Evolutionary conservation across 1,140 invertebrate species (phyloP).

Genomic region (Saccostrea glomerata): DNA sequence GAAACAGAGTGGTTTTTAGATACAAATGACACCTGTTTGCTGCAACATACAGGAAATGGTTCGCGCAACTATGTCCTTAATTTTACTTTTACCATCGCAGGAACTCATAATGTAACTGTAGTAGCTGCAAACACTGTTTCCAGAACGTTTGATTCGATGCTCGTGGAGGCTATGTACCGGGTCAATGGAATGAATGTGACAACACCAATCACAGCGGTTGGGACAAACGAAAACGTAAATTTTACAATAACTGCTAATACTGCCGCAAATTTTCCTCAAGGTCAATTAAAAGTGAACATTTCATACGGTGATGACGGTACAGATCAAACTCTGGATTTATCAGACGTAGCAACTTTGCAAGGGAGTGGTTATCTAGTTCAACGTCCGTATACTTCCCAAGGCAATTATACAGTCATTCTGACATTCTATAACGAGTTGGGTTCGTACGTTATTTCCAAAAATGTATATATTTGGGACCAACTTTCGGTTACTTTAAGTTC

Average conservation of each 20-base stretch:
- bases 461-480: conserved; percentile 42
- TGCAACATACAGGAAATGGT: conserved; percentile 12
- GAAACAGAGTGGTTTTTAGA: conserved; percentile 50
- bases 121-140: conserved; percentile 30
- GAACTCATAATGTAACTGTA: conserved; percentile 33
- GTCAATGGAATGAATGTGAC: conserved; percentile 12
- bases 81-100: conserved; percentile 30
- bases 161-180: not conserved
- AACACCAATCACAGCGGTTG: not conserved
- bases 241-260: not conserved
- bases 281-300: conserved; percentile 10
- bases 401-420: conserved; percentile 1
- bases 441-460: not conserved
- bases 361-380: not conserved
- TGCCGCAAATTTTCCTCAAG: conserved; percentile 21
- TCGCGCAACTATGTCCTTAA: not conserved
- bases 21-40: conserved; percentile 43
- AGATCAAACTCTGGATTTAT: not conserved
- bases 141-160: conserved; percentile 27
- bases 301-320: conserved; percentile 31
- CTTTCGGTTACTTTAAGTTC: conserved; percentile 24
- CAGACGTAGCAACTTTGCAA: conserved; percentile 24
- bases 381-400: conserved; percentile 30
- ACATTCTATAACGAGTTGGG: conserved; percentile 40
- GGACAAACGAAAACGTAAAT: not conserved